Base-by-base conservation (phyloP, 2,113 vertebrate genomes). In the Azemiops feae region DNA sequence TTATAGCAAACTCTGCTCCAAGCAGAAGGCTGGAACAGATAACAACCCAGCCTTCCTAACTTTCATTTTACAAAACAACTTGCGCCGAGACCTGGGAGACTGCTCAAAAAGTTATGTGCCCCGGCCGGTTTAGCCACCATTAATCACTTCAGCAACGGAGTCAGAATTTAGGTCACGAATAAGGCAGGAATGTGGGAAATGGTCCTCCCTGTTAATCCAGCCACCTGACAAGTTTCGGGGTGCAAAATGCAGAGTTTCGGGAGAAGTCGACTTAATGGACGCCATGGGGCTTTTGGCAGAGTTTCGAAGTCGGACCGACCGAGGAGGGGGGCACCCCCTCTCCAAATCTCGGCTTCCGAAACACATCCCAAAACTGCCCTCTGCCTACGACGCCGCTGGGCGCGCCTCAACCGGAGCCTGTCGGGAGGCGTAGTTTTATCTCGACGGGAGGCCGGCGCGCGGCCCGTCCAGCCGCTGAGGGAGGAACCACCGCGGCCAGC, bases 391-490 rank as follows among this genome's bases (percentile, higher is more conserved):
- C 22, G 45, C 11, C 52, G 69, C 22, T 27, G 69, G 23, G 50
- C 12, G 47, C 18, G 69, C 14, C 43, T 30, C n/a, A 16, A 25
- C 7, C 57, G 64, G 54, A 25, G 69, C 20, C 27, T 23, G 69
- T 43, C 30, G 92, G 88, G 88, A 90, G 11, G 2, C 18, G 74
- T 90, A 52, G 92, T 93, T 58, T 89, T 18, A 30, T 52, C 8
- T 52, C 10, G 87, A 27, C 0, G 12, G 25, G 2, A 1, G 5
- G 10, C 1, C 8, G 25, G 27, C 16, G 6, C 25, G 14, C 4
- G 9, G 11, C 6, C 20, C 2, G 12, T 52, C 20, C 1, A 4
- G 9, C 6, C 1, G 14, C 11, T 1, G 69, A 20, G n/a, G 30
- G 10, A 22, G 45, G 16, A 45, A 64, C 87, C 3, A 54, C 86